Evolutionary conservation across 2,888 invertebrate species (phyloP).

Genomic region (Cheilosia soror): DNA sequence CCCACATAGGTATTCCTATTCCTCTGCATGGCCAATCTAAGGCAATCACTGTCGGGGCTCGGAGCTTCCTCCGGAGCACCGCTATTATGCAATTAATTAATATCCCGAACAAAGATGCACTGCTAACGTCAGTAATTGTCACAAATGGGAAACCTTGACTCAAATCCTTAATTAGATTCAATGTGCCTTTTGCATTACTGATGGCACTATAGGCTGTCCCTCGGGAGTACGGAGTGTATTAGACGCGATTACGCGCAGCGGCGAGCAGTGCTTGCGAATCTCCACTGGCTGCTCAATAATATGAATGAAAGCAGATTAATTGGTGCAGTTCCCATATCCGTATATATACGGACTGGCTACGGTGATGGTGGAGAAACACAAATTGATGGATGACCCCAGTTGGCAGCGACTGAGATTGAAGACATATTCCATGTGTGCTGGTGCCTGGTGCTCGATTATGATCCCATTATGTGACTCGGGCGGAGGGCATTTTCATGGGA

Average conservation of each 20-base stretch:
- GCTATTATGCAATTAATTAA: constrained; percentile 73
- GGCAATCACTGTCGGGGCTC: constrained; percentile 3
- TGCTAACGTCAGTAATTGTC: constrained; percentile 48
- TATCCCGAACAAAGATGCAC: constrained; percentile 54
- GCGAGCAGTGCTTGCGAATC: constrained; percentile 48
- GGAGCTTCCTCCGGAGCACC: constrained; percentile 29
- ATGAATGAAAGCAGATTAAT: constrained; percentile 67
- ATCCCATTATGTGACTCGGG: constrained; percentile 45
- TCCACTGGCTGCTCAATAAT: constrained; percentile 29
- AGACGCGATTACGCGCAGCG: background rate
- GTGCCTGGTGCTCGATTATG: constrained; percentile 54
- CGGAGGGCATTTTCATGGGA: constrained; percentile 63
- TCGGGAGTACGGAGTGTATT: constrained; percentile 12
- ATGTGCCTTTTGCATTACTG: constrained; percentile 46
- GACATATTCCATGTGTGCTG: constrained; percentile 54
- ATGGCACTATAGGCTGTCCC: constrained; percentile 25
- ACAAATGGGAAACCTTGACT: constrained; percentile 74
- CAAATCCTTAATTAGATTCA: constrained; percentile 75
- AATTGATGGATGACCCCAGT: constrained; percentile 75
- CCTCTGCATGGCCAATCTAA: constrained; percentile 31
- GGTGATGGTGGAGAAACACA: constrained; percentile 45
- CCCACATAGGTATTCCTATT: constrained; percentile 1
- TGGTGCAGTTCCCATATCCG: constrained; percentile 75
- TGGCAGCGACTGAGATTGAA: constrained; percentile 49
- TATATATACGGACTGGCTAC: background rate